Evolutionary conservation across 2,113 vertebrate genomes (phyloP).

Genomic region (Mus pahari): DNA sequence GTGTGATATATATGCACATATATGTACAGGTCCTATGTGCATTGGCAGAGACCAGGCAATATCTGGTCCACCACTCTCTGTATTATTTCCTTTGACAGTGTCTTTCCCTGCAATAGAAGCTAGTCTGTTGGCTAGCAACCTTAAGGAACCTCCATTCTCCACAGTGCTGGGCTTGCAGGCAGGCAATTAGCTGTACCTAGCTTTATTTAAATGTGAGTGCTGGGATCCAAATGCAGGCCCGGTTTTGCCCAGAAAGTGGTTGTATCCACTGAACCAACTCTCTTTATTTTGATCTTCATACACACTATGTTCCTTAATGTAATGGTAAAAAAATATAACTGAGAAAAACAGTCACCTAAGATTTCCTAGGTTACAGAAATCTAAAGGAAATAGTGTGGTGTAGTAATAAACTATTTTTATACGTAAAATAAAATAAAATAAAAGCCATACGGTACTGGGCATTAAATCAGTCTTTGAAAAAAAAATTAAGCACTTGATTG

Average conservation of each 20-base stretch:
- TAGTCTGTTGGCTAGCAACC: background rate
- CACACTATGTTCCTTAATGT: background rate
- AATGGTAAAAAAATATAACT: background rate
- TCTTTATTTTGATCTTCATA: background rate
- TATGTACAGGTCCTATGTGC: background rate
- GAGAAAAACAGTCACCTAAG: background rate
- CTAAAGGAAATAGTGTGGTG: background rate
- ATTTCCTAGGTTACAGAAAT: background rate
- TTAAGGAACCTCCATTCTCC: too few species aligned
- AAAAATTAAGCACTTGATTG: background rate
- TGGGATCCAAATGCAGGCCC: background rate
- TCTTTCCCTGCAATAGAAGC: background rate
- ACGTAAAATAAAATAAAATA: background rate
- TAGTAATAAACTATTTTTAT: background rate
- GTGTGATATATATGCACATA: background rate
- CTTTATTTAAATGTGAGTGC: background rate
- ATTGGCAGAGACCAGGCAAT: background rate
- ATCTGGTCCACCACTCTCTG: background rate
- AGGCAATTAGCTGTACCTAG: background rate
- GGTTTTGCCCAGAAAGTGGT: background rate
- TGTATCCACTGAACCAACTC: background rate
- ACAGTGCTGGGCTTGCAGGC: background rate
- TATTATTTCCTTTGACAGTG: too few species aligned
- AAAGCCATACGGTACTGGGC: background rate
- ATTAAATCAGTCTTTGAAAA: background rate